phyloP scores from a whole-genome alignment of 2,113 vertebrate genomes.

The Camelus dromedarius region DNA sequence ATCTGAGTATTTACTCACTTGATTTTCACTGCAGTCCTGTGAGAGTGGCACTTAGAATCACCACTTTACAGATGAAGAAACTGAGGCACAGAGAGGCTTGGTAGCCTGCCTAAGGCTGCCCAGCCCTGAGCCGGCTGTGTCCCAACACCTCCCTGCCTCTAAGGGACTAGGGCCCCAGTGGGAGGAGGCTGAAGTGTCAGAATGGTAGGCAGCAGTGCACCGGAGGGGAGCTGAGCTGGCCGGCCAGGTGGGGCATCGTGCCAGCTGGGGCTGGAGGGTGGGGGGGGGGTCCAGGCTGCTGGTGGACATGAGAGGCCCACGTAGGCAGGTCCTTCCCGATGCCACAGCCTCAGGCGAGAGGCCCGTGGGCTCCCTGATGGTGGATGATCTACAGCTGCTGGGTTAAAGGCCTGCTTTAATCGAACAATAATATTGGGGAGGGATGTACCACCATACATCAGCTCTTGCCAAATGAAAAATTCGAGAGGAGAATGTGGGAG shows the following conservation, averaged over 20 bases:
- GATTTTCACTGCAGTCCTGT: background rate
- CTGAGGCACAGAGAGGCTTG: background rate
- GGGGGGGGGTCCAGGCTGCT: background rate
- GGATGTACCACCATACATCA: slow-evolving; percentile 30
- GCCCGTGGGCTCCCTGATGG: background rate
- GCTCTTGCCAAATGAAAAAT: slow-evolving; percentile 60
- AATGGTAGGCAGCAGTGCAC: accelerated
- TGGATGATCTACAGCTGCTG: background rate
- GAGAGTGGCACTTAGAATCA: accelerated
- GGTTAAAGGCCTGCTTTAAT: slow-evolving; percentile 60
- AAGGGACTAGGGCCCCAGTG: accelerated
- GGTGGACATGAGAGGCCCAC: background rate
- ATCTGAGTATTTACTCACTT: background rate
- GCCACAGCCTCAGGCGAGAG: background rate
- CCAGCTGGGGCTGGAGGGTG: background rate
- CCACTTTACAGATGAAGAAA: background rate
- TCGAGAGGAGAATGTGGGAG: background rate
- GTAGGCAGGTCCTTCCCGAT: background rate
- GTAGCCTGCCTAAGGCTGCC: too few relatives aligned
- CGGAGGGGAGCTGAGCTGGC: background rate
- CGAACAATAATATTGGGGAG: slow-evolving; percentile 46
- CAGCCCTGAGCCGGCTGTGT: background rate
- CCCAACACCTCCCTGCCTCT: background rate
- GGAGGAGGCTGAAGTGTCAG: background rate
- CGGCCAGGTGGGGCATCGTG: accelerated